Evolutionary conservation across 2,888 invertebrate genomes (phyloP).

Genomic region (Drosophila percnosoma): DNA sequence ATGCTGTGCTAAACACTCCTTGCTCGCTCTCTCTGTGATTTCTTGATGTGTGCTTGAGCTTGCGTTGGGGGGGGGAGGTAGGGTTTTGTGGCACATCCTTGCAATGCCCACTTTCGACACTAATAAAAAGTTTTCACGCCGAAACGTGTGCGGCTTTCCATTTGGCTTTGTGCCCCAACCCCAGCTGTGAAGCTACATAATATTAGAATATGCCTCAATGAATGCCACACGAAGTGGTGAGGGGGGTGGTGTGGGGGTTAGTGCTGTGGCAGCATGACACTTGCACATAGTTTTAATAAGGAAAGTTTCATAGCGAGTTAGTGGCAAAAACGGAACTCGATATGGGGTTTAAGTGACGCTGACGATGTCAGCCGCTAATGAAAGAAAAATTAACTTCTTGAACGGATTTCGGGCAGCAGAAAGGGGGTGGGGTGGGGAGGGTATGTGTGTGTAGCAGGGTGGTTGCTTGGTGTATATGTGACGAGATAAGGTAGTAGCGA

Average conservation of each 20-base stretch:
- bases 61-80: neutral
- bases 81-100: neutral
- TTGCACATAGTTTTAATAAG: conserved; percentile 74
- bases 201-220: conserved; percentile 65
- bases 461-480: neutral
- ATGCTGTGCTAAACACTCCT: conserved; percentile 54
- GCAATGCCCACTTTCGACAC: conserved; percentile 56
- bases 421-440: too few species aligned
- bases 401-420: conserved; percentile 16
- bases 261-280: conserved; percentile 46
- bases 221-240: conserved; percentile 15
- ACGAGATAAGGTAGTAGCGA: neutral
- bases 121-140: conserved; percentile 75
- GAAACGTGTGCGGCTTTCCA: conserved; percentile 67
- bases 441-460: neutral
- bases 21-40: conserved; percentile 52
- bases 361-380: conserved; percentile 68
- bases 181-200: conserved; percentile 28
- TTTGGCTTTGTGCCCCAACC: conserved; percentile 21
- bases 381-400: conserved; percentile 65
- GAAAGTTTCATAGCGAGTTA: conserved; percentile 66
- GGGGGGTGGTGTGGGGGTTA: neutral
- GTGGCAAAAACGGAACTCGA: conserved; percentile 8
- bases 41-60: conserved; percentile 12
- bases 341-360: conserved; percentile 37